phyloP scores from a whole-genome alignment of 2,797 vertebrate species.

The Chiroxiphia lanceolata region DNA sequence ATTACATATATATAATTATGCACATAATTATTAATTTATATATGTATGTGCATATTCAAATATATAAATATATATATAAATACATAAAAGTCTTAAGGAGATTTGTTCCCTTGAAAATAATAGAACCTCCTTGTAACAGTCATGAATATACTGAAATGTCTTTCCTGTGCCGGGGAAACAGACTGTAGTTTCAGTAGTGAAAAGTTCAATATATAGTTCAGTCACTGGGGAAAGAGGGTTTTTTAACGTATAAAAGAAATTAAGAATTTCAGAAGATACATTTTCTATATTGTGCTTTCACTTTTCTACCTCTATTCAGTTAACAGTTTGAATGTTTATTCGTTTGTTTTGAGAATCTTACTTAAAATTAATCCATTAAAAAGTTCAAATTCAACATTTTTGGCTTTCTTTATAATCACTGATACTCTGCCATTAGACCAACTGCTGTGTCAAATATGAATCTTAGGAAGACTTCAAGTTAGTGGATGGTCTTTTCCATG shows the following conservation, averaged over 20 bases:
- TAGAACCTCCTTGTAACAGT: background rate
- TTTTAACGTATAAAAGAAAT: background rate
- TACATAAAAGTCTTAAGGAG: background rate
- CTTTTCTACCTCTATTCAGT: background rate
- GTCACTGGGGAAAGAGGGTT: background rate
- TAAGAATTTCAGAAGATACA: background rate
- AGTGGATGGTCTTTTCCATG: background rate
- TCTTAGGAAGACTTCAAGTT: background rate
- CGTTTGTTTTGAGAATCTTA: background rate
- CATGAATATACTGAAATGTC: background rate
- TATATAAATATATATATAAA: background rate
- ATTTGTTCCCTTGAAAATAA: background rate
- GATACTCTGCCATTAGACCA: background rate
- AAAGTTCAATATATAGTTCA: background rate
- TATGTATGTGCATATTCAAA: background rate
- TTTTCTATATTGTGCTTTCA: background rate
- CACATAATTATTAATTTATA: background rate
- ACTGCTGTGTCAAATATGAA: background rate
- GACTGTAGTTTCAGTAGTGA: background rate
- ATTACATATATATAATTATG: background rate
- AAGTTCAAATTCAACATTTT: background rate
- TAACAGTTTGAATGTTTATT: background rate
- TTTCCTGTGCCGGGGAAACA: background rate
- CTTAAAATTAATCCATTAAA: background rate
- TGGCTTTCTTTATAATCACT: background rate